Percentiles rank a stretch among this genome's conserved stretches.
Evolutionary conservation across 2,888 invertebrate genomes (phyloP).

Genomic region (Eupithecia abbreviata): DNA sequence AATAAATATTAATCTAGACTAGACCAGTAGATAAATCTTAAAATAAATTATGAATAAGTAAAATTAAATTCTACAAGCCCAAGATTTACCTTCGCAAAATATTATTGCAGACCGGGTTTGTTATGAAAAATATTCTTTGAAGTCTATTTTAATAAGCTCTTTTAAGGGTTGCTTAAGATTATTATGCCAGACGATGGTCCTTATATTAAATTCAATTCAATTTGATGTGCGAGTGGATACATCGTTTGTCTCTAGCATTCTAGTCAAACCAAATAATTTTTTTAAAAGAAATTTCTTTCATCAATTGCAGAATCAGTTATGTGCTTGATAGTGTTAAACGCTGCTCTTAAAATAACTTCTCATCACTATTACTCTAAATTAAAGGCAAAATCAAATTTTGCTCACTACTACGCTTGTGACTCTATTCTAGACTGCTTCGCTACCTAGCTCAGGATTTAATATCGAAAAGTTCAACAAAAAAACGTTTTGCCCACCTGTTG

Average conservation of each 20-base stretch:
- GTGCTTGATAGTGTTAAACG: not conserved
- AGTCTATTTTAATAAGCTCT: conserved; percentile 61
- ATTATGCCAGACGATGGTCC: conserved; percentile 21
- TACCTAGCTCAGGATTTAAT: no score
- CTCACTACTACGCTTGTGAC: not conserved
- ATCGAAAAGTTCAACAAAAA: not conserved
- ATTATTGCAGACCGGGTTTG: conserved; percentile 49
- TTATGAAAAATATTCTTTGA: conserved; percentile 50
- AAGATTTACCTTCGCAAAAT: conserved; percentile 46
- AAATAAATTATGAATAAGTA: no score
- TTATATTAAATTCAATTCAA: not conserved
- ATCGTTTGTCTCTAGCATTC: not conserved
- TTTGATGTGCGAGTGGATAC: not conserved
- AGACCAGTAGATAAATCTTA: not conserved
- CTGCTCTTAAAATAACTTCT: not conserved
- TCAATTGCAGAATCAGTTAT: not conserved
- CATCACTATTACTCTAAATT: not conserved
- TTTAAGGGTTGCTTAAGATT: conserved; percentile 44
- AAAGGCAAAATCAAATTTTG: not conserved
- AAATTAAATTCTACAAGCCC: not conserved
- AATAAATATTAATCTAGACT: not conserved
- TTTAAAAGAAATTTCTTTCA: not conserved
- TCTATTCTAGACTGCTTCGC: not conserved
- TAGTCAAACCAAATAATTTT: not conserved
- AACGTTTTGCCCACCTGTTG: not conserved